Conservation (phyloP, 92 coral and sea anemone genomes). For the Epizoanthus stellaris region DNA sequence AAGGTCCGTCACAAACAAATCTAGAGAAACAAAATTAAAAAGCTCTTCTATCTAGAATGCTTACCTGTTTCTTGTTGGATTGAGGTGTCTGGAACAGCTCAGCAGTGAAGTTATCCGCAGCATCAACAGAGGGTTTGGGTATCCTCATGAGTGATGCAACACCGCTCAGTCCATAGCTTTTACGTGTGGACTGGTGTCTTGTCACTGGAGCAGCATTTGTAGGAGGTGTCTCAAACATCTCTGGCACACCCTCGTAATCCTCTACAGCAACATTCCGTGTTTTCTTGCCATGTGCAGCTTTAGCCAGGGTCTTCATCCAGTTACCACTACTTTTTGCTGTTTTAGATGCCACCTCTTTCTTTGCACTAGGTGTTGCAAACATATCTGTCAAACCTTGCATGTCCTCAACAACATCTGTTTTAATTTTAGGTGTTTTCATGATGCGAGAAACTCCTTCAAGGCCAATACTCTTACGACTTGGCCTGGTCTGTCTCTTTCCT, state of each 20-base stretch:
- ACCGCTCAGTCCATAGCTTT: constrained; percentile 31
- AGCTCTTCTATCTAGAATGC: neutral
- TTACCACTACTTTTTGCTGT: constrained; percentile 53
- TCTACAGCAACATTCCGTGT: constrained; percentile 31
- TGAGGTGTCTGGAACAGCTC: constrained; percentile 55
- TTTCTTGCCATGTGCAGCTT: constrained; percentile 57
- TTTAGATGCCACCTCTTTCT: constrained; percentile 21
- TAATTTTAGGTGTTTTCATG: constrained; percentile 67
- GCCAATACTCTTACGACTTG: constrained; percentile 67
- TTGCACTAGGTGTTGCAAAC: constrained; percentile 67
- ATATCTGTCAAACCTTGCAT: constrained; percentile 65
- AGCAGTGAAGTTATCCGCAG: constrained; percentile 42
- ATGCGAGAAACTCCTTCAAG: constrained; percentile 59
- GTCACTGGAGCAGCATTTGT: neutral
- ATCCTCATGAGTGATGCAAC: constrained; percentile 52
- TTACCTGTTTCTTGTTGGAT: constrained; percentile 13
- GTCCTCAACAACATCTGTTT: constrained; percentile 48
- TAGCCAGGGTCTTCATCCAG: constrained; percentile 79
- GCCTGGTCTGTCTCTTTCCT: constrained; percentile 21
- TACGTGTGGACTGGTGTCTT: constrained; percentile 11
- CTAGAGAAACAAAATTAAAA: no score
- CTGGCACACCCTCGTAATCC: constrained; percentile 65
- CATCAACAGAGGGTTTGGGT: constrained; percentile 31
- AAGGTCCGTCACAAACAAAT: no score
- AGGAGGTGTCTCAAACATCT: constrained; percentile 73